Evolutionary conservation across 2,113 vertebrate genomes (phyloP).

Genomic region (Cephalopterus ornatus): DNA sequence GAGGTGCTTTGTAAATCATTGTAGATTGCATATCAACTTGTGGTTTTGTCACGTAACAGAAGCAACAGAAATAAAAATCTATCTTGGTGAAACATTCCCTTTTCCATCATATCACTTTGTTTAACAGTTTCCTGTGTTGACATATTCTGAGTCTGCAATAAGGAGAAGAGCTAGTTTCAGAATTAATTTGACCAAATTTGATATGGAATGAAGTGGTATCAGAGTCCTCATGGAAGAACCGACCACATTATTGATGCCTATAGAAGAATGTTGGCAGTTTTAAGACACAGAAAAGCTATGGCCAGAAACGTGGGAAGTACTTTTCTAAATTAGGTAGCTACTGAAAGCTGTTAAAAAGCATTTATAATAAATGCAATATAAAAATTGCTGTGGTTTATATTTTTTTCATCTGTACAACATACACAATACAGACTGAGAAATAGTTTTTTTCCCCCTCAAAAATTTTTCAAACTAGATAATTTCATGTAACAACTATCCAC

Average conservation of each 20-base stretch:
- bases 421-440: not conserved
- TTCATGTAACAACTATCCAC: not conserved
- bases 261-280: not conserved
- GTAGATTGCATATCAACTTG: conserved; percentile 24
- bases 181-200: conserved; percentile 12
- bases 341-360: not conserved
- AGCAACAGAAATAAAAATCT: conserved; percentile 47
- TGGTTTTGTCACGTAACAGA: conserved; percentile 41
- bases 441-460: not conserved
- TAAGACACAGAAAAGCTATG: not conserved
- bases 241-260: not conserved
- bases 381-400: not conserved
- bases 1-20: conserved; percentile 32
- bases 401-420: not conserved
- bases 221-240: not conserved
- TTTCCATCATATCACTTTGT: conserved; percentile 6
- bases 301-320: not conserved
- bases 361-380: not conserved
- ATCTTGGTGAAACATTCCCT: not conserved
- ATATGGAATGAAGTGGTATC: not conserved
- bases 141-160: not conserved
- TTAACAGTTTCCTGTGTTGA: not conserved
- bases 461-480: not conserved
- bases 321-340: not conserved
- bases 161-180: not conserved